Conservation (phyloP, 2,113 vertebrate species). For the Tauraco erythrolophus region DNA sequence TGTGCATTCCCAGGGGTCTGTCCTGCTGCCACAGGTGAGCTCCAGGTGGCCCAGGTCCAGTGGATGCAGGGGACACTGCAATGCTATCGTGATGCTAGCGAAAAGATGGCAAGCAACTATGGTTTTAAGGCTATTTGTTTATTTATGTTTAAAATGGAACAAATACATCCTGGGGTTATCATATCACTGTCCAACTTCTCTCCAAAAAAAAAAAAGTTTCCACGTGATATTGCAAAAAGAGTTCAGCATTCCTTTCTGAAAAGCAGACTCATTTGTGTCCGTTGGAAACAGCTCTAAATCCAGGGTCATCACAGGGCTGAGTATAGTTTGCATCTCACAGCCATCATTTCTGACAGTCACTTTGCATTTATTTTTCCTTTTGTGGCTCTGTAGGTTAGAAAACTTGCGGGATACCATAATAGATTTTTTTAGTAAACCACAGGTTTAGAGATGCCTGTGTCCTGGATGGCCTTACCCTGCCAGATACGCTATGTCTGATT, state of each 20-base stretch:
- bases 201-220: neutral
- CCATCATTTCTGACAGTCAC: neutral
- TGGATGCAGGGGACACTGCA: accelerated
- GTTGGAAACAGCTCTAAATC: neutral
- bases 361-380: neutral
- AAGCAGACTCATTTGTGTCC: neutral
- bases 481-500: neutral
- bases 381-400: neutral
- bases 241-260: neutral
- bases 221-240: neutral
- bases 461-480: neutral
- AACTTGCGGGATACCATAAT: neutral
- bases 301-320: neutral
- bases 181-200: neutral
- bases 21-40: neutral
- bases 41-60: neutral
- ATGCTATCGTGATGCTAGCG: neutral
- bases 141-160: neutral
- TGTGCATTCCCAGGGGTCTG: neutral
- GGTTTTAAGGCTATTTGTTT: neutral
- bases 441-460: neutral
- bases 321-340: neutral
- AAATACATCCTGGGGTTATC: neutral
- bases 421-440: neutral
- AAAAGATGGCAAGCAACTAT: neutral